These are phyloP conservation scores for Hirundichthys speculiger DNA, from an alignment of 2,113 vertebrate species.

Conservation along the genomic window DNA sequence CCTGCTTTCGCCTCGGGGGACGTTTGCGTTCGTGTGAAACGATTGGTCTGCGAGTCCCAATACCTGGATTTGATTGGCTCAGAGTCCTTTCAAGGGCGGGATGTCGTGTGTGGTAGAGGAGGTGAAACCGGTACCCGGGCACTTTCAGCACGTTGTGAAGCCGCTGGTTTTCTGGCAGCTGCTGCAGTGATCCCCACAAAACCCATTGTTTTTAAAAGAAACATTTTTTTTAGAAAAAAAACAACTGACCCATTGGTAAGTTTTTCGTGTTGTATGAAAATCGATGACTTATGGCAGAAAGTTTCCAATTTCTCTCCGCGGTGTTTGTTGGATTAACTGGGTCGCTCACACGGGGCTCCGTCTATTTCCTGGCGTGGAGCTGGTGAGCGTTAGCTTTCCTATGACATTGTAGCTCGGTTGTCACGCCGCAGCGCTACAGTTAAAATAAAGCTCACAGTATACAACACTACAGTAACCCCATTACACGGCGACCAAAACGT, in stretches of 20 bases:
- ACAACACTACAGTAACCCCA: no score
- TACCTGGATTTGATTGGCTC: conserved; percentile 40
- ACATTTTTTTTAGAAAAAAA: conserved; percentile 32
- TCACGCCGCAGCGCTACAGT: neutral
- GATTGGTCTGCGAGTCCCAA: conserved; percentile 10
- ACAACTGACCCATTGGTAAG: conserved; percentile 71
- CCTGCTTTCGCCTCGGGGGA: neutral
- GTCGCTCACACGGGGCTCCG: conserved; percentile 17
- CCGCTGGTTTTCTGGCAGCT: no score
- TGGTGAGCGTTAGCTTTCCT: neutral
- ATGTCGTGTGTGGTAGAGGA: conserved; percentile 10
- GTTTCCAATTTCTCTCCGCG: fast-evolving
- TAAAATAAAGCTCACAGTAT: no score
- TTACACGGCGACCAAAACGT: neutral
- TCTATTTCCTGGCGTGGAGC: conserved; percentile 40
- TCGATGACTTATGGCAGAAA: fast-evolving
- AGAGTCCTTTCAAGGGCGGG: neutral
- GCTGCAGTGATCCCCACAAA: neutral
- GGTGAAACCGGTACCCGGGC: conserved; percentile 69
- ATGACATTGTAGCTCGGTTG: neutral
- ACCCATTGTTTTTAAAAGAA: conserved; percentile 9
- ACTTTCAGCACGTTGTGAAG: conserved; percentile 73
- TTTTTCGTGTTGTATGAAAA: fast-evolving
- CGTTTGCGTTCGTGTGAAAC: fast-evolving
- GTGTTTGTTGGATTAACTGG: neutral